A percentile compares a stretch with the other conserved stretches of the same genome.
Conservation (phyloP, 2,888 invertebrate species). For the Chymomyza amoena region DNA sequence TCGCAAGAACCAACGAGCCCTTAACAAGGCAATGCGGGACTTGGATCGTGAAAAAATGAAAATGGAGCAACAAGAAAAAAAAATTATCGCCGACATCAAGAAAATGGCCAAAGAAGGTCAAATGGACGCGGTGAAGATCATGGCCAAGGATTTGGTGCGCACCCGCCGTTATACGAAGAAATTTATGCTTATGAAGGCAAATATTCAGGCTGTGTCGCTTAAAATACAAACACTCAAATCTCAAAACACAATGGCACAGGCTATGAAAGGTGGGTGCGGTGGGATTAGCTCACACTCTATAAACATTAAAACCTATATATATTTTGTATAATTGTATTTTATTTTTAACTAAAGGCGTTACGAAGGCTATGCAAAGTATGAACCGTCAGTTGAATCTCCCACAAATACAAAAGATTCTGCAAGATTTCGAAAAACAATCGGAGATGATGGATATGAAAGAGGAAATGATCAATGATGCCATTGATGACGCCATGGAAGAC, state of each 20-base stretch:
- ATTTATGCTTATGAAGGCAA: constrained; percentile 99
- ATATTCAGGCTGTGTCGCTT: constrained; percentile 97
- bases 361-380: constrained; percentile 99
- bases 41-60: constrained; percentile 94
- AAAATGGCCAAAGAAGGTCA: constrained; percentile 99
- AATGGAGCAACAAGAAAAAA: constrained; percentile 99
- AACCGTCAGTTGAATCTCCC: constrained; percentile 98
- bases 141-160: constrained; percentile 99
- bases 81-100: constrained; percentile 98
- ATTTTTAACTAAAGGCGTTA: constrained; percentile 83
- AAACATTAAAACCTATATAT: background rate
- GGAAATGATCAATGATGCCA: constrained; percentile 99
- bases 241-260: constrained; percentile 99
- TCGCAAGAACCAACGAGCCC: constrained; percentile 97
- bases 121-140: constrained; percentile 99
- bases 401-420: constrained; percentile 97
- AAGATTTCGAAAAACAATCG: constrained; percentile 99
- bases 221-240: constrained; percentile 99
- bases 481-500: constrained; percentile 99
- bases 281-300: background rate
- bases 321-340: background rate
- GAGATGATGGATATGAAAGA: constrained; percentile 99
- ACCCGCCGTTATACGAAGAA: constrained; percentile 97
- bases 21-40: constrained; percentile 99
- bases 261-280: constrained; percentile 88